Evolutionary conservation across 30 jellyfish, hydroid and myxozoan species (phyloP).

Genomic region (Catostylus mosaicus): DNA sequence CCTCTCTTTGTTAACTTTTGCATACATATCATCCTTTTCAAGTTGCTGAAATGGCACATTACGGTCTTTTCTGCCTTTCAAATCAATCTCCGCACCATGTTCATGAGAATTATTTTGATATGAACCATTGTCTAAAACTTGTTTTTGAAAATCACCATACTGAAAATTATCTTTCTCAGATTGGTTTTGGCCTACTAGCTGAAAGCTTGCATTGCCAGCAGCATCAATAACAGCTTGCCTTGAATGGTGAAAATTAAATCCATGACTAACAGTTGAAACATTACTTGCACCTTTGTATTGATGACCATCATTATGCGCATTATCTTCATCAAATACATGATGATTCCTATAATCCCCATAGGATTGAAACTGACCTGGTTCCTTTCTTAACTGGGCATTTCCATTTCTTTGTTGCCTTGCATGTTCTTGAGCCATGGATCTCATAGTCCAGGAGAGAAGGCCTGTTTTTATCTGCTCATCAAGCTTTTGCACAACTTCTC

Average conservation of each 20-base stretch:
- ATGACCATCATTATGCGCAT: neutral
- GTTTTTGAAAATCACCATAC: neutral
- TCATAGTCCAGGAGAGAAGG: constrained; percentile 86
- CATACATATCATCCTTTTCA: constrained; percentile 33
- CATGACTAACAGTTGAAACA: constrained; percentile 16
- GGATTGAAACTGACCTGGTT: constrained; percentile 9
- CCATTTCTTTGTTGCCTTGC: constrained; percentile 14
- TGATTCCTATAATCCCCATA: neutral
- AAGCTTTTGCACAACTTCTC: constrained; percentile 77
- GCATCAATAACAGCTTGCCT: constrained; percentile 58
- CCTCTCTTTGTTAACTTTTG: constrained; percentile 60
- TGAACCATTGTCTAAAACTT: constrained; percentile 1
- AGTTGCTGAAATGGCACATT: neutral
- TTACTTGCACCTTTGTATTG: constrained; percentile 16
- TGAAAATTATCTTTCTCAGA: neutral
- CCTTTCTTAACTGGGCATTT: neutral
- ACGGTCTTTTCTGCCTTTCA: neutral
- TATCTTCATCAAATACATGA: neutral
- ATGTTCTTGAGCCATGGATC: constrained; percentile 60
- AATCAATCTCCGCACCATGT: neutral
- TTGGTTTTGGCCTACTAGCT: neutral
- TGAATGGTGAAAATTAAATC: constrained; percentile 47
- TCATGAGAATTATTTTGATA: neutral
- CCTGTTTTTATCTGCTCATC: constrained; percentile 90
- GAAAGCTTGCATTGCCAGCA: neutral